phyloP scores from a whole-genome alignment of 2,797 vertebrate species.

The Fringilla coelebs region DNA sequence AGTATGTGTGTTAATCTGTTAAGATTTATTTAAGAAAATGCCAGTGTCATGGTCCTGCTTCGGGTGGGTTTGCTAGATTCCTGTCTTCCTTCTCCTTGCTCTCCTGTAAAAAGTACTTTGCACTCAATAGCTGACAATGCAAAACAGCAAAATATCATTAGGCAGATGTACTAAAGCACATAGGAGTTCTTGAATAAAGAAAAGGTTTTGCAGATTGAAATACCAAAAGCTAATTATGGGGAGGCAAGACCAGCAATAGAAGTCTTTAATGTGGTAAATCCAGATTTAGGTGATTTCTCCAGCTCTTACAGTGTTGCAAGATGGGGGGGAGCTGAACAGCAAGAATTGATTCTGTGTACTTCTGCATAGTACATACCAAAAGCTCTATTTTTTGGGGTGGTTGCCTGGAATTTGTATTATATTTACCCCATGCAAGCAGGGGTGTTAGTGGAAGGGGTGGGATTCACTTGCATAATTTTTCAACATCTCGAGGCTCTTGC shows the following conservation, averaged over 20 bases:
- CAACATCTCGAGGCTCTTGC: not conserved
- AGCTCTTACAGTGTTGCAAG: not conserved
- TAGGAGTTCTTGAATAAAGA: not conserved
- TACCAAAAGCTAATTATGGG: not conserved
- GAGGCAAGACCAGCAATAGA: not conserved
- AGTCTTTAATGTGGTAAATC: not conserved
- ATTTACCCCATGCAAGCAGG: not conserved
- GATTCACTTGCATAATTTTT: not conserved
- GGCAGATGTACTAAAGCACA: not conserved
- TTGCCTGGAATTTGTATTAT: not conserved
- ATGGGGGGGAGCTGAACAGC: not conserved
- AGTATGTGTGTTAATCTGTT: not conserved
- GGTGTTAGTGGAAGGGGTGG: not conserved
- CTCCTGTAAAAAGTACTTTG: not conserved
- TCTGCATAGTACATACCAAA: not conserved
- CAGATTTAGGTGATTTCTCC: not conserved
- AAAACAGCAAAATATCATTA: not conserved
- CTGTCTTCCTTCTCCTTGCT: not conserved
- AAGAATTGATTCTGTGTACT: not conserved
- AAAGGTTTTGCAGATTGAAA: not conserved
- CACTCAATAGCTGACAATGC: not conserved
- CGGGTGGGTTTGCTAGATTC: rapidly evolving
- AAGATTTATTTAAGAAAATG: not conserved
- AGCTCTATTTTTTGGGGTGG: rapidly evolving
- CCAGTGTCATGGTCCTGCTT: not conserved